phyloP scores from a whole-genome alignment of 2,888 invertebrate genomes.

The Apeira syringaria region DNA sequence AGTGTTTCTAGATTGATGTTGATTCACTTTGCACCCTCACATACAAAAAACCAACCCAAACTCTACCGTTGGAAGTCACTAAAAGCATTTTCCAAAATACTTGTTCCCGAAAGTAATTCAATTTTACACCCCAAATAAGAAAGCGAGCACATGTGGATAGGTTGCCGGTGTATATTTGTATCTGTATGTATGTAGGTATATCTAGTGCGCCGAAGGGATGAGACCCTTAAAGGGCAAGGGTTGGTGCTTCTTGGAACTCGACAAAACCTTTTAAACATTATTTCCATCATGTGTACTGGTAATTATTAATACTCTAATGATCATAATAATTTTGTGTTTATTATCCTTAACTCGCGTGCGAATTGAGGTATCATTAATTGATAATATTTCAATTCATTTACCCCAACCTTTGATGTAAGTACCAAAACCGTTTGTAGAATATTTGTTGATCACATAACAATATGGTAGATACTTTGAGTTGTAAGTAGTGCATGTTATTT shows the following conservation, averaged over 20 bases:
- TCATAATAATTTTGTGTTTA: conserved; percentile 47
- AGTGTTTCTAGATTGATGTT: no score
- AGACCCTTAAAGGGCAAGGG: conserved; percentile 46
- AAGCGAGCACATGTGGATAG: conserved; percentile 49
- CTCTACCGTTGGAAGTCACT: conserved; percentile 38
- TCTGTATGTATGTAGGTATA: conserved; percentile 18
- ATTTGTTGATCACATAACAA: no score
- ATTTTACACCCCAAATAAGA: conserved; percentile 66
- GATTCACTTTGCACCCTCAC: conserved; percentile 16
- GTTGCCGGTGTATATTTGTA: conserved; percentile 45
- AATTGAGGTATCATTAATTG: conserved; percentile 22
- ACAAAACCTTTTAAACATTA: conserved; percentile 59
- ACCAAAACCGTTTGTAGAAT: no score
- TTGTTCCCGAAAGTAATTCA: conserved; percentile 57
- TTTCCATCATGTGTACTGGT: conserved; percentile 58
- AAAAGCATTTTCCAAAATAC: conserved; percentile 60
- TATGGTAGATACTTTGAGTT: no score
- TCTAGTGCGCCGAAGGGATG: conserved; percentile 33
- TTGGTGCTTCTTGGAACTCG: conserved; percentile 51
- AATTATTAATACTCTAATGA: conserved; percentile 63
- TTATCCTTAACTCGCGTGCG: conserved; percentile 18
- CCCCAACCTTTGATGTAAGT: conserved; percentile 1
- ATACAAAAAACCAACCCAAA: conserved; percentile 20
- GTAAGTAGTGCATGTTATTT: no score
- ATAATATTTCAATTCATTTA: conserved; percentile 15